Base-by-base conservation (phyloP, 2,797 vertebrate species). In the Enteromius argenteus region DNA sequence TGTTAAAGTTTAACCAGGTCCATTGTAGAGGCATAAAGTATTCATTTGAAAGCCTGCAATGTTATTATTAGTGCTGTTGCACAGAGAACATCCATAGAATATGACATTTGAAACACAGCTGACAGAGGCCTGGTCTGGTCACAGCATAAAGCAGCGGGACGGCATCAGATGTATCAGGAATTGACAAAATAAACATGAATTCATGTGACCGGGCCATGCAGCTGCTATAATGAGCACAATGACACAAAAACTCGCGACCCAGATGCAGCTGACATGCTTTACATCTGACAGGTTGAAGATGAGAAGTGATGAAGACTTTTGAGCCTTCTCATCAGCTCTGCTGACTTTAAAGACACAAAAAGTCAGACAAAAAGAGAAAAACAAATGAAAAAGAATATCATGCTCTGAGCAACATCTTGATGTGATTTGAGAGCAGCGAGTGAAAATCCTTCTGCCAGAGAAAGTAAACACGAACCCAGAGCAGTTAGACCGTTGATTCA, bases 41-140 rank as follows among this genome's bases (percentile, higher is more conserved):
- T 74, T 82, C 2, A 82, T 23, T 11, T 46, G 19, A 64, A 39
- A 74, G 56, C n/a, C 80, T 62, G 58, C 56, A 19, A 7, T 23
- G 30, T 64, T 44, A 51, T 66, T 75, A n/a, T 71, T 60, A 71
- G 79, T 60, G 19, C 51, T 58, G 66, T 13, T 32, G 66, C n/a
- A 37, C 19, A 39, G 58, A 81, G 14, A 51, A 46, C 27, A n/a
- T 11, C 42, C 9, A 9, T 27, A 21, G 17, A 23, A 51, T 27
- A 23, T 23, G 56, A 56, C 60, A 66, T 79, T 71, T 74, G 46
- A 68, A 67, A 51, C 79, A 30, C 23, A 51, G 35, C n/a, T 42
- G 32, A 69, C 30, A 72, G 68, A 46, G 42, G 19, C 30, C 8
- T 11, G 53, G 67, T 27, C 67, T 35, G 39, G 19, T 21, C 35